Base-by-base conservation (phyloP, 2,888 invertebrate genomes). In the Eupithecia pulchellata region DNA sequence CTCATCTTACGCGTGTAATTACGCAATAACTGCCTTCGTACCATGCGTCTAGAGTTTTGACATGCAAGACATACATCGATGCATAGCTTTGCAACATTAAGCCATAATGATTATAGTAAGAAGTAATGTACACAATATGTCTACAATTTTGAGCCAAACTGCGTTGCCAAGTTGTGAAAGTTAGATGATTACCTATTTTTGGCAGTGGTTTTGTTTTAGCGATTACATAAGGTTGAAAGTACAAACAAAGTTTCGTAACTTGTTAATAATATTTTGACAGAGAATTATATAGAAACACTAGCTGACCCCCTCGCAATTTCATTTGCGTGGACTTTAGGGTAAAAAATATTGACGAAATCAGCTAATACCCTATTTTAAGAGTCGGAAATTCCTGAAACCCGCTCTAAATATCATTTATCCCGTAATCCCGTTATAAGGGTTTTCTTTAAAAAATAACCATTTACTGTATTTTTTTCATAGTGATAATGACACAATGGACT, bases 1-100 rank as follows among this genome's bases (percentile, higher is more conserved):
- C 68, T 70, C 68, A 74, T 72, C 74, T 66, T 27, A 70, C 34
- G 71, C 68, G 70, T 55, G 60, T 61, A 27, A 55, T 77, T 72
- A 75, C 65, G 75, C 52, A 77, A 77, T 27, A 57, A 42, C 63
- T 27, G 25, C 32, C 34, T 36, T 34, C 20, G 42, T 57, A 71
- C 47, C 36, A 36, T n/a, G n/a, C 57, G 52, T n/a, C 62, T 36
- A n/a, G 29, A n/a, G 39, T 62, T 36, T 27, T 65, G 52, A 64
- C 52, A 36, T 52, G 42, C 25, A 17, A 8, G 13, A 34, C 32
- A 66, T 17, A 66, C 70, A 73, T 69, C 65, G 70, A 66, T 61
- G 66, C 27, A 57, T 75, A 47, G 25, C 55, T 62, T 30, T 39
- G n/a, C 39, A 20, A 14, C n/a, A 34, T 57, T 13, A 66, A 29